These are phyloP conservation scores for Apodemus sylvaticus DNA, from an alignment of 2,113 vertebrate species.

Conservation along the genomic window DNA sequence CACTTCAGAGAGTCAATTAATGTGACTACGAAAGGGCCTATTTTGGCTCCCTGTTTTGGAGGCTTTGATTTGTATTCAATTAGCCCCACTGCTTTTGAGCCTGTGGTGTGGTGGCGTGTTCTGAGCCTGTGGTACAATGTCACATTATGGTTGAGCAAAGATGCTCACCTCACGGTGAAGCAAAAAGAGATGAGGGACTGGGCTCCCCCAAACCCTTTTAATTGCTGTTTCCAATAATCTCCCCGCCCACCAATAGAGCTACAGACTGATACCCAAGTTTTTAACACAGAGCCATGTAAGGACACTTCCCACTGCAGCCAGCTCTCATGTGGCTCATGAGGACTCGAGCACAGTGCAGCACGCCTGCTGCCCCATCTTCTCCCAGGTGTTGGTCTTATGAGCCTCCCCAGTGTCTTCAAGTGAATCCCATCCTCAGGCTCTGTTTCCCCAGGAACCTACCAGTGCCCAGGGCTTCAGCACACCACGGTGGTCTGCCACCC, in stretches of 20 bases:
- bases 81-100: background rate
- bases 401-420: background rate
- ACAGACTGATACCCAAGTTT: background rate
- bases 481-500: background rate
- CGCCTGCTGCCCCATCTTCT: background rate
- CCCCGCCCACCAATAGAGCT: background rate
- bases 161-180: background rate
- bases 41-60: background rate
- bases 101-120: background rate
- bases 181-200: background rate
- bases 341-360: background rate
- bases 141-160: background rate
- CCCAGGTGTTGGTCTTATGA: background rate
- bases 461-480: background rate
- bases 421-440: background rate
- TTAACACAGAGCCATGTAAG: background rate
- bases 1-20: background rate
- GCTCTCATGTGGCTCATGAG: background rate
- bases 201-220: background rate
- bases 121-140: background rate
- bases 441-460: background rate
- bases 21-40: background rate
- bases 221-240: background rate
- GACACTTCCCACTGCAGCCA: background rate
- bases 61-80: background rate